These are phyloP conservation scores for Phenacoccus solenopsis DNA, from an alignment of 1,140 invertebrate genomes.

Conservation along the genomic window DNA sequence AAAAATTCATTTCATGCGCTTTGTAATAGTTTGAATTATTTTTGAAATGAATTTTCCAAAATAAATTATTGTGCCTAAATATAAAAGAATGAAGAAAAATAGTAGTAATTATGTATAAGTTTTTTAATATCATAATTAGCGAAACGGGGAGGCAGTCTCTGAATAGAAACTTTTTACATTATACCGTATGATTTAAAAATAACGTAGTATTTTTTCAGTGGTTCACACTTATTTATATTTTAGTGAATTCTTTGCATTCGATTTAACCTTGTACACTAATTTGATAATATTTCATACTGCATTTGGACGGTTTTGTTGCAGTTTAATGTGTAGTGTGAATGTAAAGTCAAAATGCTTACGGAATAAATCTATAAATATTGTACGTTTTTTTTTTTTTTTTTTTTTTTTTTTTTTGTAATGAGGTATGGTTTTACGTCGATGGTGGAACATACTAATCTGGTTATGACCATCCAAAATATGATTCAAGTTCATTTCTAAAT, in stretches of 20 bases:
- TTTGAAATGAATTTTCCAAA: too few species aligned
- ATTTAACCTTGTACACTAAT: background rate
- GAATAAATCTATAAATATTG: background rate
- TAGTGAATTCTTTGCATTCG: background rate
- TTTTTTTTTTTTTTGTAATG: too few species aligned
- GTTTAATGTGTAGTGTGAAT: conserved; percentile 1
- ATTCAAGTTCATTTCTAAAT: too few species aligned
- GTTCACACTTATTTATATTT: background rate
- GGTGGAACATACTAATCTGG: too few species aligned
- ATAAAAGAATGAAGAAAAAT: background rate
- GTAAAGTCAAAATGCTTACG: background rate
- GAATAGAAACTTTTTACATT: background rate
- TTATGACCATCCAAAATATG: too few species aligned
- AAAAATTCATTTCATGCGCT: too few species aligned
- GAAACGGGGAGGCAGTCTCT: background rate
- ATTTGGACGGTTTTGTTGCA: background rate
- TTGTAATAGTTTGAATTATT: too few species aligned
- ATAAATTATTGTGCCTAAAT: background rate
- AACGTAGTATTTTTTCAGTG: background rate
- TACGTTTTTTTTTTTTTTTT: too few species aligned
- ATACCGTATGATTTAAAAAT: background rate
- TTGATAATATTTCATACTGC: background rate
- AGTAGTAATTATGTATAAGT: background rate
- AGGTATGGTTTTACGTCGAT: too few species aligned
- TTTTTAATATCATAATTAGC: background rate